These are phyloP conservation scores for Eilema griseolum DNA, from an alignment of 2,888 invertebrate species.

Conservation along the genomic window DNA sequence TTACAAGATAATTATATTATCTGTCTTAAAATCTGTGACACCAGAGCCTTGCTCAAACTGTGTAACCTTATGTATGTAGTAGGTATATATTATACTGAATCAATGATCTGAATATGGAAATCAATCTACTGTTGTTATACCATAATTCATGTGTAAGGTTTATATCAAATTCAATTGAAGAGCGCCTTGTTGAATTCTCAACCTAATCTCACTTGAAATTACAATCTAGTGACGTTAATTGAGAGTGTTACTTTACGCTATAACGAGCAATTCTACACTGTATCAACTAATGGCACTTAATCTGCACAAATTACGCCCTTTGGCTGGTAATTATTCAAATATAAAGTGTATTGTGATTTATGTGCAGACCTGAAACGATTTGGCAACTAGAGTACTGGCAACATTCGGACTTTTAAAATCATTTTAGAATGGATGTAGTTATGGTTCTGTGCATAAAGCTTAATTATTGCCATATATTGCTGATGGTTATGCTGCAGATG, in stretches of 20 bases:
- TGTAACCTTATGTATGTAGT: background rate
- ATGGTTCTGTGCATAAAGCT: no score
- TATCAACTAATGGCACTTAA: background rate
- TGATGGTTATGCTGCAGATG: no score
- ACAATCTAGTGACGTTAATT: constrained; percentile 11
- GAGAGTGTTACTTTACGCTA: constrained; percentile 11
- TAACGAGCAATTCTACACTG: constrained; percentile 25
- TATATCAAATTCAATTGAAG: background rate
- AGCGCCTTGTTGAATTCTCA: background rate
- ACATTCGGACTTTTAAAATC: constrained; percentile 13
- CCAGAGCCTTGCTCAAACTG: background rate
- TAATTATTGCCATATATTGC: no score
- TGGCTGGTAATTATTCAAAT: constrained; percentile 13
- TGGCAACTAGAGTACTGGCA: constrained; percentile 31
- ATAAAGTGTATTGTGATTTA: constrained; percentile 35
- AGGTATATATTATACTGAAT: no score
- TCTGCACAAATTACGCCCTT: constrained; percentile 14
- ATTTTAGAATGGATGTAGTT: background rate
- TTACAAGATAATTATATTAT: no score
- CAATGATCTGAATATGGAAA: background rate
- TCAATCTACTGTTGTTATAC: background rate
- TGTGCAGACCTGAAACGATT: constrained; percentile 21
- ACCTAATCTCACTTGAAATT: constrained; percentile 6
- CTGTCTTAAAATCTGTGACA: background rate
- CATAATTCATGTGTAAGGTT: background rate